Conservation (phyloP, 2,888 invertebrate species). For the Elegia similella region DNA sequence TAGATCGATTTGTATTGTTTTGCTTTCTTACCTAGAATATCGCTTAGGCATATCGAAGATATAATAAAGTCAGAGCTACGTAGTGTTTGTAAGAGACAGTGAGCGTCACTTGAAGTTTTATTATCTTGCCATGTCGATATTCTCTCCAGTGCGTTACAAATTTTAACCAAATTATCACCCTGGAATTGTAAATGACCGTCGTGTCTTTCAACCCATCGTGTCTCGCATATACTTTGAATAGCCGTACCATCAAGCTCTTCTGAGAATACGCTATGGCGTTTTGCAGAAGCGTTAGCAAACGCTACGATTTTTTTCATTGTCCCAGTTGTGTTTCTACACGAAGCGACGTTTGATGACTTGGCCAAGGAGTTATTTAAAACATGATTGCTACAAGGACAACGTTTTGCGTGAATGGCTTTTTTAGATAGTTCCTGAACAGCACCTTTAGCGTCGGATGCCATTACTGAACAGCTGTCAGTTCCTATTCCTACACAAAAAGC, state of each 20-base stretch:
- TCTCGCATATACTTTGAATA: conserved; percentile 25
- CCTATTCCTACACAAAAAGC: conserved; percentile 29
- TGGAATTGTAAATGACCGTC: conserved; percentile 25
- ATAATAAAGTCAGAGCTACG: conserved; percentile 24
- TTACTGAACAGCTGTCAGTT: conserved; percentile 39
- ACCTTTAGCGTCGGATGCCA: conserved; percentile 36
- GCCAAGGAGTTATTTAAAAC: conserved; percentile 34
- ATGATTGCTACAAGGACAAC: conserved; percentile 36
- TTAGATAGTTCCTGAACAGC: conserved; percentile 30
- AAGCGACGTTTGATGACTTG: conserved; percentile 29
- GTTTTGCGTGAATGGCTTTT: conserved; percentile 29
- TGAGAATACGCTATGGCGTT: conserved; percentile 21
- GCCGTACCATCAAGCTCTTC: conserved; percentile 18
- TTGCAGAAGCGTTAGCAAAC: conserved; percentile 24
- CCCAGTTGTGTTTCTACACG: conserved; percentile 26
- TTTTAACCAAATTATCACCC: conserved; percentile 25
- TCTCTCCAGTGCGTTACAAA: conserved; percentile 24
- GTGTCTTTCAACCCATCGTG: conserved; percentile 25
- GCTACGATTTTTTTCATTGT: conserved; percentile 24
- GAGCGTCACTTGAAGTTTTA: conserved; percentile 23
- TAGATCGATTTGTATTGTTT: conserved; percentile 12
- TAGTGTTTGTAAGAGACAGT: conserved; percentile 23
- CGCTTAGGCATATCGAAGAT: conserved; percentile 23
- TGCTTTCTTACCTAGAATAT: conserved; percentile 22
- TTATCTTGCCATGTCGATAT: conserved; percentile 25